phyloP scores from a whole-genome alignment of 2,888 invertebrate genomes.

The Drosophila peninsularis region DNA sequence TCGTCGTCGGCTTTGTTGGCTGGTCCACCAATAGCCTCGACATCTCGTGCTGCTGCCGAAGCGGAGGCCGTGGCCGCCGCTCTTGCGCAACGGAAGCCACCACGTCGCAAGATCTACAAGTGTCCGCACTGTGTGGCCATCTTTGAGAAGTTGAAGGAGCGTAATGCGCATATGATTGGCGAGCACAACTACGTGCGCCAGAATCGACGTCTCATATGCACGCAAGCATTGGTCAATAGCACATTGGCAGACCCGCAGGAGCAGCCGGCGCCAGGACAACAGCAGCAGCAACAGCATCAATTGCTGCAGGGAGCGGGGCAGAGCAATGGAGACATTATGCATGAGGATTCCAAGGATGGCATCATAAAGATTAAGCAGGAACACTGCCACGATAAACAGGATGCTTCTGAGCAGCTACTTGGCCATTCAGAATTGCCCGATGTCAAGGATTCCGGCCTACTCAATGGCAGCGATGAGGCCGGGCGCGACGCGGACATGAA shows the following conservation, averaged over 20 bases:
- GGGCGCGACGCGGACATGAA: slow-evolving; percentile 54
- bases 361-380: slow-evolving; percentile 83
- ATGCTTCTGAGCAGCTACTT: slow-evolving; percentile 44
- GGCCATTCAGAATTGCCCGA: slow-evolving; percentile 73
- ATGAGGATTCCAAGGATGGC: slow-evolving; percentile 80
- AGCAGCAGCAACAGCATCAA: slow-evolving; percentile 42
- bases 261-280: slow-evolving; percentile 16
- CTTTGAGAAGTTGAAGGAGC: slow-evolving; percentile 83
- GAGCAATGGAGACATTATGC: slow-evolving; percentile 32
- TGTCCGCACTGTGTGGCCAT: slow-evolving; percentile 83
- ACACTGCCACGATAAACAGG: slow-evolving; percentile 62
- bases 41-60: slow-evolving; percentile 62
- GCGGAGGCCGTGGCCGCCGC: slow-evolving; percentile 62
- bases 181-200: slow-evolving; percentile 83
- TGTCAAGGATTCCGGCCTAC: slow-evolving; percentile 65
- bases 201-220: slow-evolving; percentile 83
- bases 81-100: slow-evolving; percentile 58
- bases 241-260: slow-evolving; percentile 28
- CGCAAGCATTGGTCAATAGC: slow-evolving; percentile 52
- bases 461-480: slow-evolving; percentile 56
- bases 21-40: slow-evolving; percentile 79
- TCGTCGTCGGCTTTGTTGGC: slow-evolving; percentile 77
- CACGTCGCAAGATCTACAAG: slow-evolving; percentile 82
- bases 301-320: slow-evolving; percentile 27
- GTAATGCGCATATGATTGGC: slow-evolving; percentile 83